Evolutionary conservation across 2,888 invertebrate species (phyloP), one percentile per base, ranked within the genome.

Genomic region (Drosophila rubida): DNA sequence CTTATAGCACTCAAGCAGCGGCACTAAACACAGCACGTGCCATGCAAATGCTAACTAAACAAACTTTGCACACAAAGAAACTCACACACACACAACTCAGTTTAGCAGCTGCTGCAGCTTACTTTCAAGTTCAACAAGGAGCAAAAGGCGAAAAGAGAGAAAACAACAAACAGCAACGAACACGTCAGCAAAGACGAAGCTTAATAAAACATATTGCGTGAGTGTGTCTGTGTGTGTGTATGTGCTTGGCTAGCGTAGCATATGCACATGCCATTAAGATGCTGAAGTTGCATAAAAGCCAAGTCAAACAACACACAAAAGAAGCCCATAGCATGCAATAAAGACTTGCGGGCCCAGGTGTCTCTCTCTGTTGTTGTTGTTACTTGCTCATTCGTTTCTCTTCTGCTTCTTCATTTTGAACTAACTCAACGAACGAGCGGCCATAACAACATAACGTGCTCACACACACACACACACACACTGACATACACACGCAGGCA

Each of bases 211-310:
- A 62, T 45, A 41, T 30, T 48, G 19, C n/a, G 13, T 16, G 25
- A 16, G 23, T 27, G 30, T 44, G 7, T 48, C 30, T 23, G 6
- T 41, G 37, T 27, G 44, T 37, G 13, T 7, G 32, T 51, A 37
- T 48, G 25, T 7, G 7, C 11, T 25, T 51, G 32, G 37, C 57
- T 32, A 25, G 60, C 51, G 30, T 61, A 54, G 57, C 42, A 45
- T 70, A 70, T 76, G 68, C 67, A 71, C 41, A 67, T 78, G 49
- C 54, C 63, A 62, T 61, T 64, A 50, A 69, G 73, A 68, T 76
- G 80, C 80, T 85, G 80, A 79, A 69, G 61, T 69, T 76, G 75
- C 78, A 75, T 69, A 78, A 78, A 75, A 75, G 65, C 22, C 61
- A 74, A 73, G 45, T 37, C 49, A 62, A 75, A 57, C 49, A 72